Evolutionary conservation across 1,140 invertebrate genomes (phyloP).

Genomic region (Stegodyphus dumicola): DNA sequence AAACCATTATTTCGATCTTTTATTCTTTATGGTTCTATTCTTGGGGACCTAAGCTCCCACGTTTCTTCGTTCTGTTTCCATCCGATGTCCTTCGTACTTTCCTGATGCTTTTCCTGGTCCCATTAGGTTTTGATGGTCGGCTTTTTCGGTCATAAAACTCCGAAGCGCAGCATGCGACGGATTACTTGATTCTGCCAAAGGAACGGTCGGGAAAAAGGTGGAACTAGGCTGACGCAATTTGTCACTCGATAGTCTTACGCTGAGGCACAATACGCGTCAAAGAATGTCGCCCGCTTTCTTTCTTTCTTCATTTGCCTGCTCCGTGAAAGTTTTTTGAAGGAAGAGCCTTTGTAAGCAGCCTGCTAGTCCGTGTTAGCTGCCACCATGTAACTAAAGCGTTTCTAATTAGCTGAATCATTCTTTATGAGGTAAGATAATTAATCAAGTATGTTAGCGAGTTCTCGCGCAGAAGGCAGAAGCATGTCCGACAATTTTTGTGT

Average conservation of each 20-base stretch:
- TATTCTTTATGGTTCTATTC: slow-evolving; percentile 50
- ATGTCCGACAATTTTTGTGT: too few species aligned
- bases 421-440: too few species aligned
- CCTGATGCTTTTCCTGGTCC: slow-evolving; percentile 29
- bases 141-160: slow-evolving; percentile 57
- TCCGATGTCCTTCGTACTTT: slow-evolving; percentile 34
- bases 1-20: slow-evolving; percentile 38
- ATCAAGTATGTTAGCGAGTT: too few species aligned
- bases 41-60: slow-evolving; percentile 24
- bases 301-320: slow-evolving; percentile 1
- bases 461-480: too few species aligned
- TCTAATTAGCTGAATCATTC: too few species aligned
- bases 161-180: slow-evolving; percentile 24
- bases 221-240: slow-evolving; percentile 32
- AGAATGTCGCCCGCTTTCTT: background rate
- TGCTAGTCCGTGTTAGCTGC: too few species aligned
- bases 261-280: background rate
- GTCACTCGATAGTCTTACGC: slow-evolving; percentile 46
- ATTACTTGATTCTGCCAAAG: slow-evolving; percentile 36
- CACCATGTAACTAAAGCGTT: too few species aligned
- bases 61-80: slow-evolving; percentile 21
- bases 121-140: slow-evolving; percentile 54
- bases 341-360: too few species aligned
- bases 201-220: slow-evolving; percentile 1
- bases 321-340: too few species aligned